phyloP scores from a whole-genome alignment of 2,113 vertebrate species.

The Campylomormyrus tamandua region DNA sequence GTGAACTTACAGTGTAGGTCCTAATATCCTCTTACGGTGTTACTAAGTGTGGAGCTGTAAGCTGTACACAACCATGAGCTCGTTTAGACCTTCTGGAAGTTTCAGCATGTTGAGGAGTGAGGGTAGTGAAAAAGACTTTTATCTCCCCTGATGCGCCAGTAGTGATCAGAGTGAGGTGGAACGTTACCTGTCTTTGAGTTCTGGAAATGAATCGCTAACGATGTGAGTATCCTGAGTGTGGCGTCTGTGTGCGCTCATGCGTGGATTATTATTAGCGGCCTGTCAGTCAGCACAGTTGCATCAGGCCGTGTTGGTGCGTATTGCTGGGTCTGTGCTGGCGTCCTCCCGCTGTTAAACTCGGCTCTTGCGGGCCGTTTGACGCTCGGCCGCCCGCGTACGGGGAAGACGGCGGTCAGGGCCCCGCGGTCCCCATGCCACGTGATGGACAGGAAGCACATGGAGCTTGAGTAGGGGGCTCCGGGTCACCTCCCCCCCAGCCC shows the following conservation, averaged over 20 bases:
- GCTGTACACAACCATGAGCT: background rate
- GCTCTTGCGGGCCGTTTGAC: background rate
- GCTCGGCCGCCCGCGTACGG: background rate
- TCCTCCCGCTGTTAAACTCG: background rate
- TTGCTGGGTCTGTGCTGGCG: background rate
- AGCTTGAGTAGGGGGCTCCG: background rate
- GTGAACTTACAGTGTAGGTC: background rate
- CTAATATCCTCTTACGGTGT: background rate
- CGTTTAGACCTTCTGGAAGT: background rate
- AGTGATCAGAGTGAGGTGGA: background rate
- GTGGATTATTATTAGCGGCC: background rate
- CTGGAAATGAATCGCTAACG: background rate
- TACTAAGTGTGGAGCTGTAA: background rate
- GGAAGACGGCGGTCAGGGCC: background rate
- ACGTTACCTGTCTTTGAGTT: background rate
- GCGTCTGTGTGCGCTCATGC: background rate
- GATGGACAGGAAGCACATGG: background rate
- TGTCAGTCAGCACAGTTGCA: background rate
- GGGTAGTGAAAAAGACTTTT: background rate
- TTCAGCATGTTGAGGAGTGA: background rate
- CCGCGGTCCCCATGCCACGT: background rate
- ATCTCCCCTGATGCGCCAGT: background rate
- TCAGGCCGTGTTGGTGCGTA: background rate
- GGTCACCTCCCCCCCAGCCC: background rate
- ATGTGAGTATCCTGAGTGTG: background rate